A percentile compares a stretch with the other conserved stretches of the same genome.
phyloP scores from a whole-genome alignment of 2,113 vertebrate genomes.

The Petaurus breviceps region DNA sequence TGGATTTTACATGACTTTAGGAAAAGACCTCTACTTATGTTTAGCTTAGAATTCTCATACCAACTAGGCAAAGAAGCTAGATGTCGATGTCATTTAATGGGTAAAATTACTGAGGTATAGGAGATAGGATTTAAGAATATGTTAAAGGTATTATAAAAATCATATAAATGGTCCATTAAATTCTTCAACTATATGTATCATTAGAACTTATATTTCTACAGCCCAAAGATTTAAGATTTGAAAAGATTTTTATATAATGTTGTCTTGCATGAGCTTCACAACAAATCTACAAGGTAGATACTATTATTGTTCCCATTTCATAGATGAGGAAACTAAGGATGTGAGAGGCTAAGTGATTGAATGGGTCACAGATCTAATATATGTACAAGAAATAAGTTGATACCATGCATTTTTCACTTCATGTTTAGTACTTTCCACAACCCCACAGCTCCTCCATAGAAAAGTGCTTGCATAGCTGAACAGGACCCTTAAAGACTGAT shows the following conservation, averaged over 20 bases:
- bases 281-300: not conserved
- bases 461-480: not conserved
- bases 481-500: not conserved
- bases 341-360: not conserved
- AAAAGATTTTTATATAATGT: not conserved
- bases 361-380: not conserved
- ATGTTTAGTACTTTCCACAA: not conserved
- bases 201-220: not conserved
- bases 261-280: not conserved
- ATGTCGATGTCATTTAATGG: not conserved
- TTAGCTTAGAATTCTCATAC: not conserved
- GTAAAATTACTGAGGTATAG: not conserved
- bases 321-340: not conserved
- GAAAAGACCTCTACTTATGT: not conserved
- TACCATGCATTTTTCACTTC: not conserved
- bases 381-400: not conserved
- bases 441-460: not conserved
- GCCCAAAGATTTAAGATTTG: not conserved
- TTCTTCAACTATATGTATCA: not conserved
- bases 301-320: not conserved
- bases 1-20: not conserved
- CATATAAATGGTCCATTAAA: not conserved
- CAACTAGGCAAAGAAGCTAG: not conserved
- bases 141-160: not conserved
- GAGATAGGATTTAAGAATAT: not conserved